Evolutionary conservation across 1,140 invertebrate genomes (phyloP), one percentile per base, ranked within the genome.

Genomic region (Druon quercuslanigerum): DNA sequence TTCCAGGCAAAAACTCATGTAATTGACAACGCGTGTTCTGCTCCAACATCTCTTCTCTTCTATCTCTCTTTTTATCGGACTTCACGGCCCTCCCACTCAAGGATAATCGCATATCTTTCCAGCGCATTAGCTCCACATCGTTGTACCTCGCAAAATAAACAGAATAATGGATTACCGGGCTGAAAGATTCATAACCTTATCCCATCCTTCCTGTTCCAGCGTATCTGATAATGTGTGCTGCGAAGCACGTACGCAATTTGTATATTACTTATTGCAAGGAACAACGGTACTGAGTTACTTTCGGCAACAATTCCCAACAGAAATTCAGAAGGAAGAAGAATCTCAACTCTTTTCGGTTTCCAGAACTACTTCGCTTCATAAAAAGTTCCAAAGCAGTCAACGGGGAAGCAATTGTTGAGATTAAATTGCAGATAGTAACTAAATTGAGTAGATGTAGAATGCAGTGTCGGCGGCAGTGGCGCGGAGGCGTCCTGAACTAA

Each of bases 11-110:
- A 87, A 83, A 82, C 57, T 72, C 75, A 17, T 80, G 84, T 88
- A 88, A 88, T 88, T 87, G 87, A 88, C 87, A 87, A 84, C 78
- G 73, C 79, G 50, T 74, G 74, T 78, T 60, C 52, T 11, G 51
- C 75, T 17, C 75, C 71, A 76, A 78, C 79, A 50, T 66, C 56
- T 57, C 19, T 19, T 20, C 20, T 25, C 11, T 11, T 17, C 20
- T 57, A 25, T 57, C 56, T 57, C 19, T 20, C 9, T 20, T 57
- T 25, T 66, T 17, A 17, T 66, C 13, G 5, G 14, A 20, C 57
- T 16, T 57, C 19, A 19, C 56, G 12, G 16, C 57, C 57, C 25
- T 57, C 56, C 56, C 56, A 57, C 56, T 57, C 56, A 14, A 13
- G 9, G 56, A 57, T 57, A 57, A 33, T 66, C 57, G 57, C 57